Percentiles rank a stretch among this genome's conserved stretches.
These are phyloP conservation scores for Xenops minutus DNA, from an alignment of 2,797 vertebrate genomes.

Conservation along the genomic window DNA sequence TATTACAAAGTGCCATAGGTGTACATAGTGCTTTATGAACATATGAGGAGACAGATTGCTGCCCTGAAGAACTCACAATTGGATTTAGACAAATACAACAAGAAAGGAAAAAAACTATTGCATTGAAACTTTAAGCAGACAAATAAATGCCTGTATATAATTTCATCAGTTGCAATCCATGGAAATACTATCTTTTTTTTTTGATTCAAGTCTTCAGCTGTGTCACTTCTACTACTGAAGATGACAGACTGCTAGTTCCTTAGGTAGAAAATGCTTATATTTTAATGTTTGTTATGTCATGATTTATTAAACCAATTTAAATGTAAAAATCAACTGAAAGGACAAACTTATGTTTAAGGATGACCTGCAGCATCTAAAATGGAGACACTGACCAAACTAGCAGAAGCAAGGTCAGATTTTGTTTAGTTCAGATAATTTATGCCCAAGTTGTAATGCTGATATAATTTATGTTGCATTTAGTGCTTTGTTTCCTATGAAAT, in stretches of 20 bases:
- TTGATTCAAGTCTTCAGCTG: slow-evolving; percentile 38
- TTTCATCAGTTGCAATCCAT: slow-evolving; percentile 30
- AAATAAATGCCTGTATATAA: slow-evolving; percentile 57
- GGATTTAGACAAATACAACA: slow-evolving; percentile 44
- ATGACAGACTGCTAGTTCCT: slow-evolving; percentile 62
- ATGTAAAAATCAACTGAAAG: slow-evolving; percentile 69
- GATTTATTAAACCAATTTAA: slow-evolving; percentile 74
- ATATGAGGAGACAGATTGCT: slow-evolving; percentile 58
- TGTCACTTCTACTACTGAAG: slow-evolving; percentile 57
- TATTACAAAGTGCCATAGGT: slow-evolving; percentile 48
- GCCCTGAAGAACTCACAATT: slow-evolving; percentile 55
- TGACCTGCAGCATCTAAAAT: slow-evolving; percentile 74
- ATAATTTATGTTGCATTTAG: slow-evolving; percentile 61
- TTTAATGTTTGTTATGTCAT: slow-evolving; percentile 74
- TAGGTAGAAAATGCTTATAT: slow-evolving; percentile 74
- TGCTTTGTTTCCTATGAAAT: slow-evolving; percentile 69
- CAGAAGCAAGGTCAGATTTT: slow-evolving; percentile 71
- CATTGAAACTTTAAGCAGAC: slow-evolving; percentile 29
- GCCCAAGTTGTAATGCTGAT: slow-evolving; percentile 32
- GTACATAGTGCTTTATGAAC: background rate
- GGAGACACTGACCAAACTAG: slow-evolving; percentile 61
- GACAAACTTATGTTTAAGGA: slow-evolving; percentile 65
- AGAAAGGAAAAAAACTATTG: slow-evolving; percentile 28
- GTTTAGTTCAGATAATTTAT: slow-evolving; percentile 76
- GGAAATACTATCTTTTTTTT: slow-evolving; percentile 18